Percentiles rank a stretch among this genome's conserved stretches.
These are phyloP conservation scores for Agonopterix subpropinquella DNA, from an alignment of 2,888 invertebrate genomes.

Conservation along the genomic window DNA sequence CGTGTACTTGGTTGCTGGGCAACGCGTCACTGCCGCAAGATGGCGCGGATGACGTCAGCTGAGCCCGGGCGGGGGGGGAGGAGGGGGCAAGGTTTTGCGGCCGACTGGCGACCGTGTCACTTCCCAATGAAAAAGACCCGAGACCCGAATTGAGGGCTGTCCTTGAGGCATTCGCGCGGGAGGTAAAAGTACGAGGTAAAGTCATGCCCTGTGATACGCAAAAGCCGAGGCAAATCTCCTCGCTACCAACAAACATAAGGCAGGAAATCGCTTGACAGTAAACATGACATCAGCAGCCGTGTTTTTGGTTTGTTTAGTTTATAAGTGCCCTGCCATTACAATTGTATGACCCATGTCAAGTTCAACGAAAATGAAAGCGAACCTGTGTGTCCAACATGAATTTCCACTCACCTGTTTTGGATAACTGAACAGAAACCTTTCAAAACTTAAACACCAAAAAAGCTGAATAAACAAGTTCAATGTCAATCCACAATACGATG, in stretches of 20 bases:
- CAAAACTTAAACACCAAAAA: not conserved
- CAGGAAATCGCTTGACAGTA: slow-evolving; percentile 28
- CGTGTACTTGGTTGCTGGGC: slow-evolving; percentile 61
- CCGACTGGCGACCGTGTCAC: slow-evolving; percentile 58
- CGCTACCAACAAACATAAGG: slow-evolving; percentile 14
- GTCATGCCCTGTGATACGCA: slow-evolving; percentile 6
- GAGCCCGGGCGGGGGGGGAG: slow-evolving; percentile 29
- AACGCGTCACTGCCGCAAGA: slow-evolving; percentile 67
- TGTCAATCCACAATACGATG: slow-evolving; percentile 19
- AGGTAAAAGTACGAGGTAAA: slow-evolving; percentile 32
- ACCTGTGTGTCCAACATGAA: slow-evolving; percentile 6
- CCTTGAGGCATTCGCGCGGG: slow-evolving; percentile 53
- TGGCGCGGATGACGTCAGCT: slow-evolving; percentile 70
- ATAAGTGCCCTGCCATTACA: slow-evolving; percentile 30
- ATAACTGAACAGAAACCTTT: not conserved
- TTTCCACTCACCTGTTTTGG: too few species aligned
- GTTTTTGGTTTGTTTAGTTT: slow-evolving; percentile 24
- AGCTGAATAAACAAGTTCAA: slow-evolving; percentile 36
- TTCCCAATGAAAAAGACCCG: slow-evolving; percentile 62
- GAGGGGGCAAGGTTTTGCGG: slow-evolving; percentile 55
- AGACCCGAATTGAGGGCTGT: slow-evolving; percentile 37
- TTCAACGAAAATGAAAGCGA: slow-evolving; percentile 59
- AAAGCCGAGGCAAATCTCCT: slow-evolving; percentile 18
- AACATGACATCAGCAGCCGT: slow-evolving; percentile 32
- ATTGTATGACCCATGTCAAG: slow-evolving; percentile 49